phyloP scores from a whole-genome alignment of 2,113 vertebrate genomes.

The Paramormyrops kingsleyae region DNA sequence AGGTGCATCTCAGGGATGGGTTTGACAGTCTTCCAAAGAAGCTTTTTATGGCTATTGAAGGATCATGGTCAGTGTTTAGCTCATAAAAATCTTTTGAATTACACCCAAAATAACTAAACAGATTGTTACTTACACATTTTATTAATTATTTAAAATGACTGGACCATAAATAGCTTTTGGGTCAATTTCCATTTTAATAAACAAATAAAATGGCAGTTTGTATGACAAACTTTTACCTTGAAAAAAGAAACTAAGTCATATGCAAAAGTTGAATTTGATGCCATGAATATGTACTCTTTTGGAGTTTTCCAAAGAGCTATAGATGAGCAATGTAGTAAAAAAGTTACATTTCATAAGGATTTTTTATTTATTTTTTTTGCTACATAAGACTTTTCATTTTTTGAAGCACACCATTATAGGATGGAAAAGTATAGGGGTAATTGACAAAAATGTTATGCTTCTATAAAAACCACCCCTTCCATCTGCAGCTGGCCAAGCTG shows the following conservation, averaged over 20 bases:
- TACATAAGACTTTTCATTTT: not conserved
- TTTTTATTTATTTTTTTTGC: not conserved
- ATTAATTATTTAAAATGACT: not conserved
- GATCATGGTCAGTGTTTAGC: not conserved
- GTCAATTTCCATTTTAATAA: not conserved
- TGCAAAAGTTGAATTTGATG: not conserved
- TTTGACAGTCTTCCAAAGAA: not conserved
- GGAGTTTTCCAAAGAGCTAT: not conserved
- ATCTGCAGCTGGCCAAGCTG: slow-evolving; percentile 71
- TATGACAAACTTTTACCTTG: not conserved
- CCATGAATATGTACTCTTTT: not conserved
- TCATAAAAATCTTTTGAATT: not conserved
- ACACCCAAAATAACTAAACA: not conserved
- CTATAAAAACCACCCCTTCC: not conserved
- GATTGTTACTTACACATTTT: not conserved
- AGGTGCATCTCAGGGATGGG: not conserved
- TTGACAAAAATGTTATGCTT: not conserved
- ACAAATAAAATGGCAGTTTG: not conserved
- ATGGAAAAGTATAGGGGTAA: not conserved
- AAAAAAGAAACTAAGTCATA: not conserved
- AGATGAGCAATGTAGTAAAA: not conserved
- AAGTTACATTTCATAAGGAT: not conserved
- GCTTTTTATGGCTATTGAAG: not conserved
- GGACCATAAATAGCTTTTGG: not conserved
- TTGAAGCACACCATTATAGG: not conserved